Base-by-base conservation (phyloP, 2,888 invertebrate species). In the Drosophila phalerata region DNA sequence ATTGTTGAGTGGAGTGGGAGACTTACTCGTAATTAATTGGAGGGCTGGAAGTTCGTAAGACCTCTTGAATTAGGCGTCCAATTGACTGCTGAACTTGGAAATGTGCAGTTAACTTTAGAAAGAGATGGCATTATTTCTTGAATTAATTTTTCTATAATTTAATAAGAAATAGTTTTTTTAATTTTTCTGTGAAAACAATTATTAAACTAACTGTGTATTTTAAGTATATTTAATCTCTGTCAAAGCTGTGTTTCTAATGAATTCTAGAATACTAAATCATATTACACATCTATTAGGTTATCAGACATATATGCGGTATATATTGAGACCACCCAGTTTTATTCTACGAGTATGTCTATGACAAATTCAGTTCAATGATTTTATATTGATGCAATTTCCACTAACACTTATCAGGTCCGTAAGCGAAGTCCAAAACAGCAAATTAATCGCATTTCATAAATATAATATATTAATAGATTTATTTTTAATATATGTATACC, bases 341-440 rank as follows among this genome's bases (percentile, higher is more conserved):
- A 19, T 51, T 43, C 11, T 45, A 52, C 22, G 22, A 22, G 22
- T 22, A 22, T 8, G 8, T 34, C 65, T 45, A 58, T 80, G 78
- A 77, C 73, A 80, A 80, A 73, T 76, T 62, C 32, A 53, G 65
- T 63, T 75, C 58, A 77, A 72, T 69, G 53, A 76, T 68, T 63
- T 49, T 15, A 60, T 61, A 57, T 56, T 38, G 19, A 57, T 69
- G 61, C 69, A 52, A 49, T 52, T 47, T 17, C 17, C 19, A 48
- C 28, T 65, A 57, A 9, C 11, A 22, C n/a, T 73, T 76, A 76
- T 79, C 77, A 69, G 52, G 32, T 38, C 3, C 13, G 22, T 13
- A 48, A 43, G 56, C 80, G 42, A 79, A 79, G 78, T 80, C 65
- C 78, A 66, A 63, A 67, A 53, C 34, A 22, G 28, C 38, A 60